Evolutionary conservation across 2,888 invertebrate genomes (phyloP), one percentile per base, ranked within the genome.

Genomic region (Deilephila porcellus): DNA sequence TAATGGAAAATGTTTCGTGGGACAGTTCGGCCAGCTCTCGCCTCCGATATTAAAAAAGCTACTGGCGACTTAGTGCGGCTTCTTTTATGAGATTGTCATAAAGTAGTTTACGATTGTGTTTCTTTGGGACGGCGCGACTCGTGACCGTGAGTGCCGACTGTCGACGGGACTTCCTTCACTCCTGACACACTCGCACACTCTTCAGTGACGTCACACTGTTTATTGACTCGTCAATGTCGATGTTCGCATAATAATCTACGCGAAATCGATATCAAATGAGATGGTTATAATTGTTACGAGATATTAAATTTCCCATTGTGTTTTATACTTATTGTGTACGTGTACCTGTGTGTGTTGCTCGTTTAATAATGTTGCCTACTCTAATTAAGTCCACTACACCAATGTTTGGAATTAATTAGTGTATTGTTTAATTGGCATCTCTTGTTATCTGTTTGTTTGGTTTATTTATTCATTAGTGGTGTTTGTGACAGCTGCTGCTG

Each of bases 401-500:
- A 92, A 92, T 94, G 94, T 94, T 94, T 94, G 94, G 93, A 93
- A 94, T 94, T 94, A 94, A 94, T 94, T 94, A 94, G 93, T 92
- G 93, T 93, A 94, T 94, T 94, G 94, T 94, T 94, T 94, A 94
- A 94, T 94, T 94, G 94, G 93, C 93, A 93, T 94, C 93, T 94
- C 93, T 93, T 94, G 94, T 94, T 94, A 94, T 94, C 93, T 94
- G 93, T 93, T 93, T 93, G 91, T 92, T 92, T 90, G 91, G 91
- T 91, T 93, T 94, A 94, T 94, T 94, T 93, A 94, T 93, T 94
- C 92, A 94, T 93, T 94, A 94, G 92, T 88, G 88, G 89, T 91
- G 90, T 91, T 92, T 91, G 92, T 93, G 91, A 91, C 90, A 90
- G 90, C 88, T 84, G 88, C 88, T 88, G 88, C 84, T 86, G 86